Conservation (phyloP, 2,797 vertebrate species). For the Gymnothorax javanicus region DNA sequence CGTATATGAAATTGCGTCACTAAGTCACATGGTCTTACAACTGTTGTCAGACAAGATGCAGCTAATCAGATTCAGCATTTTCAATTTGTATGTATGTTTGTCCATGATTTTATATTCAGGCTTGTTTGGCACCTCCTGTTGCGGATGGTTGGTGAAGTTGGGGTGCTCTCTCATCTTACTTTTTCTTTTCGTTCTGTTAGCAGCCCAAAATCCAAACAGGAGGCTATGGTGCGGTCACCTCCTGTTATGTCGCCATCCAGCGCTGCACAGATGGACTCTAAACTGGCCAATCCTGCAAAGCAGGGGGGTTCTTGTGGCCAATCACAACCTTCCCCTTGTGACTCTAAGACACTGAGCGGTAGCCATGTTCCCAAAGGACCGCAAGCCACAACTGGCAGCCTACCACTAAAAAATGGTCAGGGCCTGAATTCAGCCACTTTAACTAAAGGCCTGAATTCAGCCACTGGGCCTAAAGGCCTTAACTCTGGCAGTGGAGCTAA, state of each 20-base stretch:
- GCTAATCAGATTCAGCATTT: not conserved
- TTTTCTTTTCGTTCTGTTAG: conserved; percentile 58
- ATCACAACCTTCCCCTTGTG: conserved; percentile 95
- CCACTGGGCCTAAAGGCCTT: not conserved
- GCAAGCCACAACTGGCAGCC: conserved; percentile 87
- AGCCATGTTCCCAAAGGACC: conserved; percentile 86
- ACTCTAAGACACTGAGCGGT: conserved; percentile 86
- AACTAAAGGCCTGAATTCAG: conserved; percentile 54
- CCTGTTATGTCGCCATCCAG: conserved; percentile 99
- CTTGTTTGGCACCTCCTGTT: conserved; percentile 45
- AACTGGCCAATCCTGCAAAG: conserved; percentile 98
- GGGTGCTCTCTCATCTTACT: conserved; percentile 23
- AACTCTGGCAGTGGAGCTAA: not conserved
- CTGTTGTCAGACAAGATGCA: not conserved
- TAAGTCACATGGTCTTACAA: too few relatives aligned
- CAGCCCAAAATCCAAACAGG: conserved; percentile 99
- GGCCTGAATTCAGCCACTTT: conserved; percentile 85
- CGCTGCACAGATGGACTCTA: conserved; percentile 98
- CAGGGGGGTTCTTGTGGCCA: conserved; percentile 93
- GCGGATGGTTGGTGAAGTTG: not conserved
- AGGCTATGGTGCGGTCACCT: conserved; percentile 99
- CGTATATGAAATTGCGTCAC: too few relatives aligned
- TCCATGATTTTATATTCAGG: conserved; percentile 36
- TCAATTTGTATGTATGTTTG: not conserved
- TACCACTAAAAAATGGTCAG: conserved; percentile 95